Evolutionary conservation across 64 coral and sea anemone genomes (phyloP).

Genomic region (Montipora sp.): DNA sequence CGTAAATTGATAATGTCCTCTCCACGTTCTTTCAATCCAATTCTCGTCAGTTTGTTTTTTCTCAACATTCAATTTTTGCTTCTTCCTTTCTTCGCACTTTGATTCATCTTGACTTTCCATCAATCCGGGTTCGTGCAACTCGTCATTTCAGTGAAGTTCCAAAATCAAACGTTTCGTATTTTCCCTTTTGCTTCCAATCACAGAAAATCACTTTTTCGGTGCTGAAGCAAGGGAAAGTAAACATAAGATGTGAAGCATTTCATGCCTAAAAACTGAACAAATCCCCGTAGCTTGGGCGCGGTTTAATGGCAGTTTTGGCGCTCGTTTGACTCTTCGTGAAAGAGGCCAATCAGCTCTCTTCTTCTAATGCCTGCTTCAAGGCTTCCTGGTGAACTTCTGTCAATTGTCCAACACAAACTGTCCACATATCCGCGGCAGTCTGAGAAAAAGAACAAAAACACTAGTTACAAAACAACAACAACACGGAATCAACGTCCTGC

Average conservation of each 20-base stretch:
- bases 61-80: not conserved
- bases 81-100: not conserved
- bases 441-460: not conserved
- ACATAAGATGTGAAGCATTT: constrained; percentile 17
- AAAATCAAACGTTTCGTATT: not conserved
- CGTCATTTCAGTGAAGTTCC: not conserved
- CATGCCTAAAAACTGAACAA: constrained; percentile 29
- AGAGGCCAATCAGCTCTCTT: constrained; percentile 6
- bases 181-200: constrained; percentile 9
- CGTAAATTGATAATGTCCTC: not conserved
- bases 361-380: constrained; percentile 16
- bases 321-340: not conserved
- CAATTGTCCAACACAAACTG: constrained; percentile 27
- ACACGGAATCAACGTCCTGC: too few species aligned
- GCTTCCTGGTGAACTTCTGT: constrained; percentile 27
- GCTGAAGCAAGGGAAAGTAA: not conserved
- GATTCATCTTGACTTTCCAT: not conserved
- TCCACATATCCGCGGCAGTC: constrained; percentile 44
- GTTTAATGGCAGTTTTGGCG: not conserved
- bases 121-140: not conserved
- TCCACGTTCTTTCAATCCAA: not conserved
- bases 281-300: constrained; percentile 1
- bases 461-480: not conserved
- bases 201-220: not conserved
- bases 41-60: not conserved